Percentiles rank a stretch among this genome's conserved stretches.
Conservation (phyloP, 1,140 invertebrate species). For the Achroia grisella region DNA sequence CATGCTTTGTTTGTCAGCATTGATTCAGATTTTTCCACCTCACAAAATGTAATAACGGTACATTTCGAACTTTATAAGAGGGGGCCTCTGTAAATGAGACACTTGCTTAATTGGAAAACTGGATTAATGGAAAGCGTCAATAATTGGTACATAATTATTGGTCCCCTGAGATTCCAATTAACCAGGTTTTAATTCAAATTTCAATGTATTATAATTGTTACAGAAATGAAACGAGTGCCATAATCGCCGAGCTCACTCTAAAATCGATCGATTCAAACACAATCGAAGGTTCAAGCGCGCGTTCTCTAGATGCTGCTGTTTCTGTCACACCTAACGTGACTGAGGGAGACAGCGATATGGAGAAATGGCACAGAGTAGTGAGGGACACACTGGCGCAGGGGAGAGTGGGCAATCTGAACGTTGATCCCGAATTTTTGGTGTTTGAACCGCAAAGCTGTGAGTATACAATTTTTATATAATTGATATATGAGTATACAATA, state of each 20-base stretch:
- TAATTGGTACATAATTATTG: too few species aligned
- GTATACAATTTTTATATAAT: conserved; percentile 36
- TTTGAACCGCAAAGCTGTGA: conserved; percentile 79
- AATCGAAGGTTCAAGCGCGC: conserved; percentile 36
- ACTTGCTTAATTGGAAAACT: too few species aligned
- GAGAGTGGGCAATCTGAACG: conserved; percentile 82
- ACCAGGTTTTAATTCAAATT: background rate
- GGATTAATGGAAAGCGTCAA: too few species aligned
- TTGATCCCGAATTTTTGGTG: conserved; percentile 85
- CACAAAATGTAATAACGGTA: too few species aligned
- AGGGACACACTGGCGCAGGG: conserved; percentile 81
- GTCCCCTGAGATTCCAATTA: too few species aligned
- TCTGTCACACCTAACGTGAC: conserved; percentile 43
- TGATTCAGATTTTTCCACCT: too few species aligned
- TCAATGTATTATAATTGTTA: conserved; percentile 12
- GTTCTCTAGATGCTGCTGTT: conserved; percentile 26
- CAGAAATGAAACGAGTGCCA: conserved; percentile 67
- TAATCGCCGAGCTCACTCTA: conserved; percentile 60
- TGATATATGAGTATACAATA: background rate
- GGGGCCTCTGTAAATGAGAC: too few species aligned
- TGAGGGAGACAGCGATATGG: conserved; percentile 41
- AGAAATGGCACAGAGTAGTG: conserved; percentile 75
- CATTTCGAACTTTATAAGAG: too few species aligned
- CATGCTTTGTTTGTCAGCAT: too few species aligned
- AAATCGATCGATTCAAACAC: conserved; percentile 56